phyloP scores from a whole-genome alignment of 2,888 invertebrate species.

The Agrilus mali region DNA sequence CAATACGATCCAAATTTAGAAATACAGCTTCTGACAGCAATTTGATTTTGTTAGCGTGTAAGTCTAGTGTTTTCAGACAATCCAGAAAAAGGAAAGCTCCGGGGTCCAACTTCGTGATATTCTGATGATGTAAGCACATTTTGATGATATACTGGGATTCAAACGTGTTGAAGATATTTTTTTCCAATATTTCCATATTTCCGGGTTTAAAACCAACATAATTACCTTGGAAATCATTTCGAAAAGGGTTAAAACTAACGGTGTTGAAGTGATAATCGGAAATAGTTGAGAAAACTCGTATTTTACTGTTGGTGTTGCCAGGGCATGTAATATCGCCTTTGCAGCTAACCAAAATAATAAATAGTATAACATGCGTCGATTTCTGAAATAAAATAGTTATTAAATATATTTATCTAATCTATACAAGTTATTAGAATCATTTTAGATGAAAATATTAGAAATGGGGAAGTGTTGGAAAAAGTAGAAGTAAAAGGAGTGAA shows the following conservation, averaged over 20 bases:
- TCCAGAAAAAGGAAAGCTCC: conserved; percentile 20
- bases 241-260: conserved; percentile 15
- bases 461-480: too few species aligned
- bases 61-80: conserved; percentile 20
- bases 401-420: too few species aligned
- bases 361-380: neutral
- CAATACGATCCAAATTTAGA: conserved; percentile 10
- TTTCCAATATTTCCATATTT: conserved; percentile 13
- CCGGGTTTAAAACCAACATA: conserved; percentile 15
- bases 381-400: conserved; percentile 3
- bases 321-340: conserved; percentile 6
- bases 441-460: too few species aligned
- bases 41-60: conserved; percentile 21
- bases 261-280: conserved; percentile 20
- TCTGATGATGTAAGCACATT: conserved; percentile 18
- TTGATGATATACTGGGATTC: conserved; percentile 19
- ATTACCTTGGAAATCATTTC: conserved; percentile 17
- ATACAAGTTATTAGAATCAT: too few species aligned
- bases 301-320: conserved; percentile 3
- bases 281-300: conserved; percentile 18
- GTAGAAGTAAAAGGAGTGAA: too few species aligned
- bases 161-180: conserved; percentile 20
- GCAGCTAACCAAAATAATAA: neutral
- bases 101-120: conserved; percentile 17
- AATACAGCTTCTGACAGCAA: conserved; percentile 14